Base-by-base conservation (phyloP, 2,888 invertebrate species). In the Drosophila longiperda region DNA sequence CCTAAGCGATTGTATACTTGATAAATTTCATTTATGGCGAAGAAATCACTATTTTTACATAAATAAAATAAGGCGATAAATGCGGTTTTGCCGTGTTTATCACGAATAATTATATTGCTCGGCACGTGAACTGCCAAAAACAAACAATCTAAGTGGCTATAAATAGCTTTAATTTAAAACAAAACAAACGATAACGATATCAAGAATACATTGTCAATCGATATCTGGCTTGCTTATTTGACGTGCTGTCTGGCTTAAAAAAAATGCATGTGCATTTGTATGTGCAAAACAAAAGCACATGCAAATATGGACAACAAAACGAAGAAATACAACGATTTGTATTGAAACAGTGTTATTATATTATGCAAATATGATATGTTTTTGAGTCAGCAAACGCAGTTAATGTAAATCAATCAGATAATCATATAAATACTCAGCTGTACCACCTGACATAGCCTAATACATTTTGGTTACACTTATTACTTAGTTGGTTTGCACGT, bases 161-260 rank as follows among this genome's bases (percentile, higher is more conserved):
- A 64, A 75, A 52, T 61, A 66, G 49, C 32, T 15, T 23, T 52
- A 65, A 23, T n/a, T 23, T 65, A 52, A 53, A 57, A 15, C 20
- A 15, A 38, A 38, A 17, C 55, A 55, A 60, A 20, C 67, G 73
- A 81, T 78, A 67, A 63, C 78, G 73, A 78, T 77, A 77, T 50
- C 29, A 34, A 3, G 5, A 36, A 17, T 26, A 6, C 23, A 58
- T 29, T 38, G 45, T 15, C 23, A 59, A 78, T 78, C 78, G 81
- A 81, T 63, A 66, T 23, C 12, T 57, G 57, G 8, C 20, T 12
- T 69, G 23, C 26, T n/a, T 75, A 52, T 49, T 55, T 77, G 75
- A 79, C 67, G 53, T 38, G 49, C 60, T 26, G 67, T 66, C 73
- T 80, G 50, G 29, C 40, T 7, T 57, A 29, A 26, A 8, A 5